Evolutionary conservation across 35 echinoderm and acorn worm species (phyloP).

Genomic region (Strongylocentrotus purpuratus): DNA sequence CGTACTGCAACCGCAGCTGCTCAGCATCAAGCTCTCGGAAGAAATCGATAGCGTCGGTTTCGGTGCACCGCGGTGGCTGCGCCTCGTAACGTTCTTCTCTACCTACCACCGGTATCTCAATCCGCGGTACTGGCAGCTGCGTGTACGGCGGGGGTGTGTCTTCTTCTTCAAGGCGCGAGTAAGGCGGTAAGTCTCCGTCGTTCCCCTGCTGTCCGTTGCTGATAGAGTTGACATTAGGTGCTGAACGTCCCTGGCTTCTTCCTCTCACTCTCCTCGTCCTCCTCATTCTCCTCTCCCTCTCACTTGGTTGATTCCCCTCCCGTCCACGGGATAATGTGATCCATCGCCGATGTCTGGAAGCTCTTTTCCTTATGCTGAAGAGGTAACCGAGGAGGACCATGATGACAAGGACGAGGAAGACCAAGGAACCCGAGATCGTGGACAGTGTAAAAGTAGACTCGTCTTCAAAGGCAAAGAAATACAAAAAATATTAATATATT

Average conservation of each 20-base stretch:
- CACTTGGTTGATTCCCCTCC: not conserved
- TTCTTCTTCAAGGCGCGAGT: not conserved
- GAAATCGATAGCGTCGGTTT: not conserved
- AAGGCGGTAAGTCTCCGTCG: not conserved
- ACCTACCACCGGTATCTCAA: not conserved
- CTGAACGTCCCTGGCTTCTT: not conserved
- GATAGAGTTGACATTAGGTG: not conserved
- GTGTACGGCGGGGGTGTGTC: not conserved
- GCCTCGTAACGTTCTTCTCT: not conserved
- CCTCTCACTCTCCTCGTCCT: not conserved
- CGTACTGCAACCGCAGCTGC: not conserved
- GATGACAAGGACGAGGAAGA: not conserved
- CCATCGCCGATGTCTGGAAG: not conserved
- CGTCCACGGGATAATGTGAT: not conserved
- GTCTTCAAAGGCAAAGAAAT: not conserved
- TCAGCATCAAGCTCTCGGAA: not conserved
- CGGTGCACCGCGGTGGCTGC: not conserved
- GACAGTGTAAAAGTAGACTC: not conserved
- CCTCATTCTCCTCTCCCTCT: not conserved
- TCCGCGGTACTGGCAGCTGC: not conserved
- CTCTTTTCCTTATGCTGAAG: not conserved
- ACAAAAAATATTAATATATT: too few species aligned
- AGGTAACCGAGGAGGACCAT: not conserved
- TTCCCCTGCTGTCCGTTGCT: not conserved
- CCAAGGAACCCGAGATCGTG: not conserved